Conservation (phyloP, 2,797 vertebrate genomes). For the Huso huso region DNA sequence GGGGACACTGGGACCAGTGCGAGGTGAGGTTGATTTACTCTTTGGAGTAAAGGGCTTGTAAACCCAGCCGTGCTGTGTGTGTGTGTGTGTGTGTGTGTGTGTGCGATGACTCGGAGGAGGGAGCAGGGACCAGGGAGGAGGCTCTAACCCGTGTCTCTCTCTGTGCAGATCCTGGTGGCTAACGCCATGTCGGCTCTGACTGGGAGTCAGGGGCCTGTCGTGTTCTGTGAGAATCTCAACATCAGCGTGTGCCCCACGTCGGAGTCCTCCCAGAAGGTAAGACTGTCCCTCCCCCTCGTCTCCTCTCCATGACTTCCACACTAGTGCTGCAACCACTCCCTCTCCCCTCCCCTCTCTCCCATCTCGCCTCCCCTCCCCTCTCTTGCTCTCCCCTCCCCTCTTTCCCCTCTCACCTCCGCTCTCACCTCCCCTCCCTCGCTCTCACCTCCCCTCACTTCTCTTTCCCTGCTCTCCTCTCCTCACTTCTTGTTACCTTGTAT, state of each 20-base stretch:
- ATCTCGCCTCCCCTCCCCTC: no score
- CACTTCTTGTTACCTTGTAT: background rate
- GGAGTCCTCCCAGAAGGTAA: conserved; percentile 52
- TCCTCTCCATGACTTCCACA: background rate
- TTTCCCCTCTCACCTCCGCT: no score
- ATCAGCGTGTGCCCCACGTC: conserved; percentile 71
- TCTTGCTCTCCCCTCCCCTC: no score
- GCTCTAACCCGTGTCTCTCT: background rate
- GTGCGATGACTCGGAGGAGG: no score
- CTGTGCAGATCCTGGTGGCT: conserved; percentile 68
- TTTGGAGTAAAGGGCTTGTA: background rate
- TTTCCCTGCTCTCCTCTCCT: background rate
- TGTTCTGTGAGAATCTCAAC: conserved; percentile 74
- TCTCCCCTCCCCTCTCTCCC: no score
- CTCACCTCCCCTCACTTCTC: background rate
- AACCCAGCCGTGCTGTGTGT: background rate
- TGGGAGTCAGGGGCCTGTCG: conserved; percentile 43
- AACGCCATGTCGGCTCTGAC: conserved; percentile 72
- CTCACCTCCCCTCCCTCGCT: no score
- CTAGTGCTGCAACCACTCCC: no score
- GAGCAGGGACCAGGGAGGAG: no score
- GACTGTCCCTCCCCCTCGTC: background rate
- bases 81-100: background rate
- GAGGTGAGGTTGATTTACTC: no score
- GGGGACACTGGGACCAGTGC: no score